Conservation (phyloP, 1,140 invertebrate genomes). For the Physella acuta region DNA sequence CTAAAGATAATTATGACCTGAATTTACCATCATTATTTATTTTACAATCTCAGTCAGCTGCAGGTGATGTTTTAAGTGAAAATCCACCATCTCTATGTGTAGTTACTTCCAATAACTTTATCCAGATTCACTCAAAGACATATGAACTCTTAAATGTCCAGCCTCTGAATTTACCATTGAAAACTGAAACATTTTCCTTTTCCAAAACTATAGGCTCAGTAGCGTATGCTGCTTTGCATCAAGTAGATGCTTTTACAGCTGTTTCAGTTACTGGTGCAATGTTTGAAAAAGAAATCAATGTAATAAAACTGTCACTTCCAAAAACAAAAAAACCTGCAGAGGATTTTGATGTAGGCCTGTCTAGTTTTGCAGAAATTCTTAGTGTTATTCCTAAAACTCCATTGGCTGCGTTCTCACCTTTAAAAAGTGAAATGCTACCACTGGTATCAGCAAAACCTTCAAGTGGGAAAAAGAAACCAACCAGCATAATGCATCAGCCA, state of each 20-base stretch:
- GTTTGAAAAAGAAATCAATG: slow-evolving; percentile 48
- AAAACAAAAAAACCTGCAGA: neutral
- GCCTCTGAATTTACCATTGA: slow-evolving; percentile 31
- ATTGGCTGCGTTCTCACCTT: slow-evolving; percentile 40
- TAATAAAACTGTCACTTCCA: slow-evolving; percentile 40
- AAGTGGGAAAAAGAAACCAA: slow-evolving; percentile 29
- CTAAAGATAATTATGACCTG: neutral
- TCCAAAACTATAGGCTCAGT: slow-evolving; percentile 32
- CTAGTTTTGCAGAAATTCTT: slow-evolving; percentile 10
- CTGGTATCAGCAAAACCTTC: too few species aligned
- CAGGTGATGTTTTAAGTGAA: slow-evolving; percentile 32
- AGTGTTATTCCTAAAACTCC: slow-evolving; percentile 29
- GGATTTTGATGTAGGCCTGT: neutral
- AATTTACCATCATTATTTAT: too few species aligned
- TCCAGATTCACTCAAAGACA: slow-evolving; percentile 52
- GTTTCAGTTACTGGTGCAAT: slow-evolving; percentile 49
- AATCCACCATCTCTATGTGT: slow-evolving; percentile 42
- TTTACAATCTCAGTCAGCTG: too few species aligned
- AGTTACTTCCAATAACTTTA: slow-evolving; percentile 43
- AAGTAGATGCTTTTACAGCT: slow-evolving; percentile 30
- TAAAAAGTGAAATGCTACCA: slow-evolving; percentile 45
- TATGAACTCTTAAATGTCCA: slow-evolving; percentile 38
- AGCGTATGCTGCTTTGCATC: slow-evolving; percentile 34
- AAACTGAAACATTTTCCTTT: slow-evolving; percentile 18
- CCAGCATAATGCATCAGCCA: slow-evolving; percentile 42